phyloP scores from a whole-genome alignment of 2,113 vertebrate species.

The Seriola dumerili region DNA sequence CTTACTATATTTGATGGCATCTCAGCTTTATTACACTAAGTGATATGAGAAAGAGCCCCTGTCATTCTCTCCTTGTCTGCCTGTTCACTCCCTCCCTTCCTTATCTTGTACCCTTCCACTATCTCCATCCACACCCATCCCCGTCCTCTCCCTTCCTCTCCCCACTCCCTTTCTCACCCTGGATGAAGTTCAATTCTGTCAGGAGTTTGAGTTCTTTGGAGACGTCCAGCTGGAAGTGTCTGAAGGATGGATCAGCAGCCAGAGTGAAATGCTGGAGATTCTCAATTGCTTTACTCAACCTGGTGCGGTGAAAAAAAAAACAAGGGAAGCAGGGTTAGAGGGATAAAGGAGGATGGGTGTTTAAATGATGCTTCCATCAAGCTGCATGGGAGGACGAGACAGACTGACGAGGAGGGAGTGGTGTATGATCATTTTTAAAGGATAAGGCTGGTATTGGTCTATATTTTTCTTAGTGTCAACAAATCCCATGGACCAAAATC shows the following conservation, averaged over 20 bases:
- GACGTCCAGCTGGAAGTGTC: constrained; percentile 94
- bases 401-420: not conserved
- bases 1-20: not conserved
- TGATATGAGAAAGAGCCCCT: not conserved
- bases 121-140: not conserved
- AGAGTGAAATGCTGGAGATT: constrained; percentile 92
- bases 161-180: constrained; percentile 83
- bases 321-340: not conserved
- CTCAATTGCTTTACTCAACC: constrained; percentile 91
- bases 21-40: not conserved
- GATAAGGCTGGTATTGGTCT: not conserved
- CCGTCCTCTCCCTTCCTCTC: not conserved
- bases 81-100: not conserved
- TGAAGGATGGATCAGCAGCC: constrained; percentile 91
- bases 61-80: not conserved
- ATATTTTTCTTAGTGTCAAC: not conserved
- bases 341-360: not conserved
- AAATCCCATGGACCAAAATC: not conserved
- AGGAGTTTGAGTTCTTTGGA: constrained; percentile 94
- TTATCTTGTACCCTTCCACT: not conserved
- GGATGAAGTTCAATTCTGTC: constrained; percentile 91
- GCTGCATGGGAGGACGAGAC: not conserved
- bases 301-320: constrained; percentile 62
- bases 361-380: constrained; percentile 7
- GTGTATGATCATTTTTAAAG: not conserved